A percentile compares a stretch with the other conserved stretches of the same genome.
Conservation (phyloP, 2,113 vertebrate genomes). For the Oreochromis spilurus region DNA sequence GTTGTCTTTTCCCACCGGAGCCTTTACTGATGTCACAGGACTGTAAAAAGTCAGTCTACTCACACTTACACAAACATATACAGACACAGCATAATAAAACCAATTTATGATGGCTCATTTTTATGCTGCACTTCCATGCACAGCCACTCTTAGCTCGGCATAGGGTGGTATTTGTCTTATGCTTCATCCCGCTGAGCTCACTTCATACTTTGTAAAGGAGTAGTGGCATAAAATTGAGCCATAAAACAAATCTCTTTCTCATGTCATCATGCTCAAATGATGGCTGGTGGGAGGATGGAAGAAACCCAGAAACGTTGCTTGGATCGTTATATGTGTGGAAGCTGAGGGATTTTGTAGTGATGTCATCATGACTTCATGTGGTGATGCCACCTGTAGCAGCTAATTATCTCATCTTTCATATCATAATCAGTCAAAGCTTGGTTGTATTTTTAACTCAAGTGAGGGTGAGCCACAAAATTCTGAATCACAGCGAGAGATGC, state of each 20-base stretch:
- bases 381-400: background rate
- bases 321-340: background rate
- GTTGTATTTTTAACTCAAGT: background rate
- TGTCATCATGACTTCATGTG: background rate
- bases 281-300: background rate
- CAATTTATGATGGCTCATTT: slow-evolving; percentile 30
- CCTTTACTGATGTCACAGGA: slow-evolving; percentile 14
- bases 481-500: background rate
- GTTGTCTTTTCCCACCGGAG: slow-evolving; percentile 12
- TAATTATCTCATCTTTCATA: background rate
- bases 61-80: slow-evolving; percentile 39
- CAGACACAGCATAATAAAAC: slow-evolving; percentile 41
- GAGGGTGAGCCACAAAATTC: background rate
- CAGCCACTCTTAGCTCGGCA: slow-evolving; percentile 16
- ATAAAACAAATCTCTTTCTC: slow-evolving; percentile 15
- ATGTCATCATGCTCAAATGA: background rate
- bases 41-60: slow-evolving; percentile 42
- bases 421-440: slow-evolving; percentile 6
- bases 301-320: background rate
- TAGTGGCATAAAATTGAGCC: background rate
- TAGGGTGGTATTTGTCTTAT: slow-evolving; percentile 21
- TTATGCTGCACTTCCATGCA: slow-evolving; percentile 4
- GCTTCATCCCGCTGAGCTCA: background rate
- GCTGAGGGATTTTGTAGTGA: background rate
- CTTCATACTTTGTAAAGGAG: background rate